Evolutionary conservation across 2,888 invertebrate genomes (phyloP), one percentile per base, ranked within the genome.

Genomic region (Eilema depressum): DNA sequence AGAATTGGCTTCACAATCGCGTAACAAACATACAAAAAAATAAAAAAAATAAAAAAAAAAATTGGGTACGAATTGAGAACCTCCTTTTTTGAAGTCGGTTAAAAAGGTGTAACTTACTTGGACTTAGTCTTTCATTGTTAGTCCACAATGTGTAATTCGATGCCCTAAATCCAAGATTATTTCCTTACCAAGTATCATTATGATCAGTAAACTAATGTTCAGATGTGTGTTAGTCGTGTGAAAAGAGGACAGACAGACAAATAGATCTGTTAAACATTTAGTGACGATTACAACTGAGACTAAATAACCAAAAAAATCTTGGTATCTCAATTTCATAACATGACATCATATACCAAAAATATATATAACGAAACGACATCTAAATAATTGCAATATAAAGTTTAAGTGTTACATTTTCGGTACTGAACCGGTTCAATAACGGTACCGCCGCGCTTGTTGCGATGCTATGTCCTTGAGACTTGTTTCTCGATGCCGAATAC

Each of bases 361-460:
- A n/a, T 53, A n/a, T 53, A 53, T 41, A 41, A 41, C 41, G 41
- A 41, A 17, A 53, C 20, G n/a, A 62, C 5, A 33, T n/a, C n/a
- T n/a, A 53, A 53, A 53, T 53, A n/a, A 53, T n/a, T 53, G n/a
- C n/a, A n/a, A 10, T 53, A 53, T 53, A n/a, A 53, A 53, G 53
- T 53, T 17, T 53, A 53, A 20, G n/a, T 53, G 53, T 53, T n/a
- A 53, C 53, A 53, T 53, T 53, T 30, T 61, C 61, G 61, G 20
- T 12, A 33, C n/a, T 26, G 59, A 30, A 61, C 61, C 61, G 61
- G 61, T 61, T 61, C 61, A 61, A 61, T 61, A 61, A 61, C 61
- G 61, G 61, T 61, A 61, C 28, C 30, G n/a, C 17, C 28, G 20
- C 61, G 61, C 59, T 59, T 59, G 59, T 20, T 59, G 25, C 63